Conservation (phyloP, 2,888 invertebrate species). For the Caenorhabditis sp. region DNA sequence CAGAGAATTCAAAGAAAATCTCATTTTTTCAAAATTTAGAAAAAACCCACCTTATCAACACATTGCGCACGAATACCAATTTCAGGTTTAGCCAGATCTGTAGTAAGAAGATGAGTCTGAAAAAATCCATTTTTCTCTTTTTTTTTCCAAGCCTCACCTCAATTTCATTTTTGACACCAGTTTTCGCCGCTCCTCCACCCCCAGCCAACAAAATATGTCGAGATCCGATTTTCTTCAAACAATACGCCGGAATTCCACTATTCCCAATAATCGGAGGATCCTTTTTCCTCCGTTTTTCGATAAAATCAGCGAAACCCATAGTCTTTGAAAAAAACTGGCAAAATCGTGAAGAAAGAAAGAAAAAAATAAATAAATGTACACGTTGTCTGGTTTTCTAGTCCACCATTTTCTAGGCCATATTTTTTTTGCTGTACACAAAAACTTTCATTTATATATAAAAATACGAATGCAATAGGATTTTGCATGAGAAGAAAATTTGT, state of each 20-base stretch:
- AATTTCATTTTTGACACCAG: constrained; percentile 95
- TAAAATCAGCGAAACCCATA: constrained; percentile 14
- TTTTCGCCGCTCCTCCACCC: constrained; percentile 94
- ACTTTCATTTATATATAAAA: too few relatives aligned
- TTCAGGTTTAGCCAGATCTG: constrained; percentile 9
- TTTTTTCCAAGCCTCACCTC: constrained; percentile 71
- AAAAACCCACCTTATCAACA: constrained; percentile 22
- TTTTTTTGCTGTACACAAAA: too few relatives aligned
- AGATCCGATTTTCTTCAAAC: constrained; percentile 58
- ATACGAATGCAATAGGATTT: too few relatives aligned
- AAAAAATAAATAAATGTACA: not conserved
- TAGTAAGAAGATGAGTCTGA: constrained; percentile 34
- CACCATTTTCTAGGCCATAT: not conserved
- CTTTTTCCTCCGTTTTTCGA: constrained; percentile 18
- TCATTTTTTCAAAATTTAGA: not conserved
- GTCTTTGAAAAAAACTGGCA: too few relatives aligned
- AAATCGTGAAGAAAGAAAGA: not conserved
- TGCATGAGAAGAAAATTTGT: too few relatives aligned
- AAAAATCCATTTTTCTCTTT: not conserved
- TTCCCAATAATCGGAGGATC: constrained; percentile 47
- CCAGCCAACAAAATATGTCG: constrained; percentile 86
- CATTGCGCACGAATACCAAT: constrained; percentile 35
- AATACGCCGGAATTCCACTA: constrained; percentile 58
- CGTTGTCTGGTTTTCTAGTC: constrained; percentile 1
- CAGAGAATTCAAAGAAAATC: too few relatives aligned